Evolutionary conservation across 2,113 vertebrate genomes (phyloP), one percentile per base, ranked within the genome.

Genomic region (Anas platyrhynchos): DNA sequence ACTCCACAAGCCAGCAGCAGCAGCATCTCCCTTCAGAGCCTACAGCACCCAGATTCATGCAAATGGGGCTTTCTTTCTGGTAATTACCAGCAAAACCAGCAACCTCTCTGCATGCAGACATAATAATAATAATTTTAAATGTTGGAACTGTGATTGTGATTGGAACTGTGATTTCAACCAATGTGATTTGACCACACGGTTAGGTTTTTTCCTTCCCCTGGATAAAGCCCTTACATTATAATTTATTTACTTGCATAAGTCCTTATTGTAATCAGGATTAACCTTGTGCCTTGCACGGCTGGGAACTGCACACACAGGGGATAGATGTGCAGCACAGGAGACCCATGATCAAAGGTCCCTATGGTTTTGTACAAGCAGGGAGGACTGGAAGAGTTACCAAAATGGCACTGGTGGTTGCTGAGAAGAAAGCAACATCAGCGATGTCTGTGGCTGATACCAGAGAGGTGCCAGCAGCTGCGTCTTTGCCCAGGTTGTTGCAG

Each of bases 341-440:
- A 32, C 9, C 4, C 11, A 3, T 11, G 8, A 12, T 48, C 8
- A 5, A 32, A 62, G 29, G 41, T 56, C 34, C 31, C 31, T 32
- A 38, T 17, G 5, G 41, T 16, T 83, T 83, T 80, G 38, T 50
- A 23, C 18, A 66, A 76, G 31, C 62, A 65, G 16, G 2, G 1
- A 38, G 26, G 26, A 38, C 25, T 34, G 31, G 22, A 89, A 65
- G 6, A 3, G 0, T 54, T 55, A 71, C 50, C 55, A 43, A 48
- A 79, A 73, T 5, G 23, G 12, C 43, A 46, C 36, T 63, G 25
- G 27, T 2, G 0, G 50, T 55, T 32, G 36, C 22, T 36, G 46
- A n/a, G 82, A 83, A 25, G n/a, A 59, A 78, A 79, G n/a, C 1
- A 0, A 44, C 58, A 8, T 12, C 0, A 0, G 5, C 2, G 0